Evolutionary conservation across 2,113 vertebrate species (phyloP), one percentile per base, ranked within the genome.

Genomic region (Notothenia coriiceps): DNA sequence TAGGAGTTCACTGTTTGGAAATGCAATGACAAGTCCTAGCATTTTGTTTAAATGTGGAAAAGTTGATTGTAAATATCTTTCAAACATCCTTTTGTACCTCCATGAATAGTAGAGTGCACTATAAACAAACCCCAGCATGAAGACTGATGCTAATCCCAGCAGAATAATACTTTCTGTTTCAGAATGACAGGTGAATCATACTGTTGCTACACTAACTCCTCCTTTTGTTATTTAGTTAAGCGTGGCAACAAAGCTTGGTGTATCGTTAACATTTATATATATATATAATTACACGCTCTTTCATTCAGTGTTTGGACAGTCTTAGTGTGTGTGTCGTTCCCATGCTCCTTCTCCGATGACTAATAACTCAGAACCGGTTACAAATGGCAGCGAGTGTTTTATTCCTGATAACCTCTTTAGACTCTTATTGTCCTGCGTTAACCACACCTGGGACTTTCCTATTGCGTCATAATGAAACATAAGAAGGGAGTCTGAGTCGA

Each of bases 391-490:
- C 11, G 11, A 2, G n/a, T 25, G 14, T 59, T 62, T 44, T 43
- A 2, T 55, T n/a, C 71, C 15, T 46, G 29, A 22, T 35, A 59
- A 52, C 25, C 35, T 2, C 44, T 17, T 67, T 25, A 29, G 8
- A 49, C 14, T 76, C 8, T 57, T 22, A 10, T n/a, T 66, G 6
- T 49, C 71, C 11, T 43, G 59, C 43, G 4, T 25, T 9, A 10
- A 12, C 51, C 60, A 64, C 70, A 70, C 66, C 59, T 78, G 72
- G 62, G 76, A 64, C 54, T 70, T 68, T 67, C 67, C 85, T 57
- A 3, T 52, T 40, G 18, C 57, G 56, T 67, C 33, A 15, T n/a
- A 12, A 17, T 29, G 18, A 20, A 54, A 0, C 18, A 2, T 6
- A 11, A 49, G 25, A n/a, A 12, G 72, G 35, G 54, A 61, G 22